phyloP scores from a whole-genome alignment of 2,797 vertebrate species.

The Pangasius mekongensis region DNA sequence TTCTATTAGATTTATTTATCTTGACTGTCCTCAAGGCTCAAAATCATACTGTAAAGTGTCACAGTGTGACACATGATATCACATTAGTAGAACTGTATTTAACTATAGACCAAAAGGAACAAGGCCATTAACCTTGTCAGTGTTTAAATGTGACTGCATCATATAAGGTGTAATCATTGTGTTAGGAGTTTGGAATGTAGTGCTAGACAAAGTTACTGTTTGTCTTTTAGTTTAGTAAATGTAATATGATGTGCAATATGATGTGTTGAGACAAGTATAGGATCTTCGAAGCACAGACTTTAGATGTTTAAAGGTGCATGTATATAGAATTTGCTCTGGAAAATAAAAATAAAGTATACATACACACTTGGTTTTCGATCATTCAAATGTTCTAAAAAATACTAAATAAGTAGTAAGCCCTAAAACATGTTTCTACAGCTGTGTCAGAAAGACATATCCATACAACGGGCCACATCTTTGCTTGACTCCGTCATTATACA shows the following conservation, averaged over 20 bases:
- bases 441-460: background rate
- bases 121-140: background rate
- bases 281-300: background rate
- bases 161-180: background rate
- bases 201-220: background rate
- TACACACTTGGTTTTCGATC: background rate
- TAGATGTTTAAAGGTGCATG: background rate
- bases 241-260: background rate
- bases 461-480: background rate
- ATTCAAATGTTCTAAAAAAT: background rate
- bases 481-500: background rate
- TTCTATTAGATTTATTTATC: background rate
- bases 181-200: background rate
- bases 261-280: background rate
- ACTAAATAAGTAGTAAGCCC: background rate
- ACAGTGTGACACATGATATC: background rate
- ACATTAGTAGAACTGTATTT: background rate
- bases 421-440: background rate
- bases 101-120: background rate
- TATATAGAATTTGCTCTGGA: background rate
- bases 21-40: background rate
- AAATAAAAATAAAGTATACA: background rate
- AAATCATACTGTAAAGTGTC: background rate
- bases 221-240: background rate
- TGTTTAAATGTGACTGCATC: conserved; percentile 1